Evolutionary conservation across 2,888 invertebrate genomes (phyloP), one percentile per base, ranked within the genome.

Genomic region (Heliconius cydno): DNA sequence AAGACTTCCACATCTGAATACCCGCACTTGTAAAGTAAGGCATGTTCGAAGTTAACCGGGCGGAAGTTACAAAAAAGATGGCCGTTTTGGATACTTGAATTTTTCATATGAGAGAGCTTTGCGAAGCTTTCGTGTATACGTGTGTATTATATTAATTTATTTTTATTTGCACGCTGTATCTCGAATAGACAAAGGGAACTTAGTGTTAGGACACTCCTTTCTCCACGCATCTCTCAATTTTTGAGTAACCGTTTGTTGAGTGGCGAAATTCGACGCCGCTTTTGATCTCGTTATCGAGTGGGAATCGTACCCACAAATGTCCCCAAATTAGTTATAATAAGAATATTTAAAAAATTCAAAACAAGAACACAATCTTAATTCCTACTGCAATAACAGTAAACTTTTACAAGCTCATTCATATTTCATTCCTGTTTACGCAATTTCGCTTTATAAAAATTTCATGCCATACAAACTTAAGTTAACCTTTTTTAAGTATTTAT

Each of bases 401-500:
- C 80, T 84, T 82, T 82, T 80, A 80, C 83, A 83, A 80, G 81
- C 82, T 81, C 74, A 46, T 67, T 75, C 75, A 30, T 79, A 79
- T 79, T 68, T 68, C 75, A 66, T 22, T 79, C 80, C 60, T 77
- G 52, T 60, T 66, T 81, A 66, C 82, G 78, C 78, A 79, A 80
- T 83, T 77, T 79, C 78, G 79, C 63, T 77, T 80, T 78, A 81
- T 83, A 83, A 84, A 83, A 81, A 76, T 84, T 84, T 76, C 81
- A 83, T 77, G 71, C 25, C 15, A 41, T 41, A 79, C 72, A 78
- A 81, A 78, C 78, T 80, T 80, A 70, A 80, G 78, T 34, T 82
- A 84, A 84, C 84, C 83, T 84, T 83, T 83, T 57, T 57, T 85
- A 82, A 85, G 83, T 85, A 85, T 86, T 85, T 82, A 85, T 82